A percentile compares a stretch with the other conserved stretches of the same genome.
Conservation (phyloP, 1,140 invertebrate species). For the Asbolus verrucosus region DNA sequence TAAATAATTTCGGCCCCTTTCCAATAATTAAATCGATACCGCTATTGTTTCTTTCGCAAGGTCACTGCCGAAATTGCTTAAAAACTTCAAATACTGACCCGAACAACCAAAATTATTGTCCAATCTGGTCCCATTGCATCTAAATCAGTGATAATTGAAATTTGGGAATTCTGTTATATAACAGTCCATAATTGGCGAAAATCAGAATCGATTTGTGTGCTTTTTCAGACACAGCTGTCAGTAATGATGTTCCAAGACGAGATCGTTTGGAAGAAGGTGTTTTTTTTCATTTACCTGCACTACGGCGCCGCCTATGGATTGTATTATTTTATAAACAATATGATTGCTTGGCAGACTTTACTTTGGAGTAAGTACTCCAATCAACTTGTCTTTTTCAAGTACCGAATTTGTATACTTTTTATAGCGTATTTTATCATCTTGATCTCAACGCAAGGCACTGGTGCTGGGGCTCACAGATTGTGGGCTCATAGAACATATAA, state of each 20-base stretch:
- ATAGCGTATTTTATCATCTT: neutral
- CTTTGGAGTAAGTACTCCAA: conserved; percentile 33
- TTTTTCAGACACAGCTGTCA: neutral
- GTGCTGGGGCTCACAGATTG: conserved; percentile 24
- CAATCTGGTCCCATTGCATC: too few species aligned
- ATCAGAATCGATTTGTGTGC: too few species aligned
- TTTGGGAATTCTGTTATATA: too few species aligned
- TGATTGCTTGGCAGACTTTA: conserved; percentile 8
- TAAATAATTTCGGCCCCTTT: too few species aligned
- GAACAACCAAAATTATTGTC: too few species aligned
- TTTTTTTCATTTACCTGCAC: conserved; percentile 16
- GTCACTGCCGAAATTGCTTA: too few species aligned
- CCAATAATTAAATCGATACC: too few species aligned
- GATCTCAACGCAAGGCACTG: neutral
- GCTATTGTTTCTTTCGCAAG: too few species aligned
- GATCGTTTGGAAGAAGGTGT: neutral
- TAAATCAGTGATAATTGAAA: too few species aligned
- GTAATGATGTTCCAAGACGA: neutral
- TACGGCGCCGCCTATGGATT: neutral
- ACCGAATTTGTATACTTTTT: neutral
- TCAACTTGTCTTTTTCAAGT: neutral
- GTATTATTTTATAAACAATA: neutral
- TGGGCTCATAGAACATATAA: conserved; percentile 30
- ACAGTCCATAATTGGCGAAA: too few species aligned
- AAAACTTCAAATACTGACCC: too few species aligned